A percentile compares a stretch with the other conserved stretches of the same genome.
These are phyloP conservation scores for Henicopernis longicauda DNA, from an alignment of 2,113 vertebrate genomes.

Conservation along the genomic window DNA sequence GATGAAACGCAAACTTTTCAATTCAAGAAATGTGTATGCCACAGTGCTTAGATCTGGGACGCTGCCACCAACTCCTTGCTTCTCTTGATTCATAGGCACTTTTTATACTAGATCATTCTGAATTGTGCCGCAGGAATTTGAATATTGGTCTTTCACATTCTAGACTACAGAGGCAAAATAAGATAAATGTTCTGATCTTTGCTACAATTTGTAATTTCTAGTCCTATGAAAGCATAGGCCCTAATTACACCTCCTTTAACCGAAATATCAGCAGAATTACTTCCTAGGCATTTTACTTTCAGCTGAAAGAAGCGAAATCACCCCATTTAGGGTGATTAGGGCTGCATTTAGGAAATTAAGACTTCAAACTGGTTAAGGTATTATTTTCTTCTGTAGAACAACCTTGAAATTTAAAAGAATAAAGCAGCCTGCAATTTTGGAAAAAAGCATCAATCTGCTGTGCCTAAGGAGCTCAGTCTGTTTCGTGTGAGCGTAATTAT, in stretches of 20 bases:
- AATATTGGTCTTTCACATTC: background rate
- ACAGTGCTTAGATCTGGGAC: background rate
- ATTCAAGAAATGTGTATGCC: background rate
- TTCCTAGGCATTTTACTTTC: background rate
- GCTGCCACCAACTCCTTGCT: background rate
- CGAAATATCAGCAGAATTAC: background rate
- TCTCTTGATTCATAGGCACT: background rate
- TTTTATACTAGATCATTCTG: background rate
- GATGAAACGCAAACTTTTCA: background rate
- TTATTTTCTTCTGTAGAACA: background rate
- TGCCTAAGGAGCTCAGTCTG: background rate
- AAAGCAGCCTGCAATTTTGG: background rate
- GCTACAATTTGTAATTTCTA: background rate
- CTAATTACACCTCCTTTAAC: background rate
- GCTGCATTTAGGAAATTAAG: background rate
- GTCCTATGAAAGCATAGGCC: background rate
- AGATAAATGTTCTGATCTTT: background rate
- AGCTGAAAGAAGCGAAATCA: background rate
- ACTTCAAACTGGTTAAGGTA: background rate
- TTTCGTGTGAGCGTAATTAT: background rate
- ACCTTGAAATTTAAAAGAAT: background rate
- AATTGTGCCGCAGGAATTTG: background rate
- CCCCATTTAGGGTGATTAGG: background rate
- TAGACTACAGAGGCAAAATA: background rate
- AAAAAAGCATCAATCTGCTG: background rate